These are phyloP conservation scores for Gallinago media DNA, from an alignment of 2,113 vertebrate species.

Conservation along the genomic window DNA sequence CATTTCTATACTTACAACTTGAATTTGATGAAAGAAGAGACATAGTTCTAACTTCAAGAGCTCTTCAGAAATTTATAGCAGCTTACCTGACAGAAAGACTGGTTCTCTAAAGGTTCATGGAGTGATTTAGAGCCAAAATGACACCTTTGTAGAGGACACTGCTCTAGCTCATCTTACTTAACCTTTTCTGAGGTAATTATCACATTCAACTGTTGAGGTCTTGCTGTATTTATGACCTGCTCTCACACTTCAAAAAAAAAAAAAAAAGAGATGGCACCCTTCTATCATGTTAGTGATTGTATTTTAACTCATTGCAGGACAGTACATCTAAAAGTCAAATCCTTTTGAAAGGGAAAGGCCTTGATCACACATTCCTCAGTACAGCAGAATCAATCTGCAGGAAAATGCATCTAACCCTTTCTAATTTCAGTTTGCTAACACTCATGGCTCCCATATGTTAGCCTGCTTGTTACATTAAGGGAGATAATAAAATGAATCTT, in stretches of 20 bases:
- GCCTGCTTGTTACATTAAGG: not conserved
- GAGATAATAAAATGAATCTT: not conserved
- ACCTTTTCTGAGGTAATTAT: not conserved
- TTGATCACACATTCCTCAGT: not conserved
- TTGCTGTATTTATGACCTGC: not conserved
- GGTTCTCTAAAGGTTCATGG: not conserved
- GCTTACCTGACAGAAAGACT: not conserved
- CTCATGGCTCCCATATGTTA: not conserved
- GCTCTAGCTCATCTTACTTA: not conserved
- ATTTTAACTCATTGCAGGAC: not conserved
- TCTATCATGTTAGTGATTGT: not conserved
- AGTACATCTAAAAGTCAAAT: not conserved
- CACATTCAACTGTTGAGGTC: not conserved
- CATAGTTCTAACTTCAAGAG: not conserved
- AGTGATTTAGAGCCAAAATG: not conserved
- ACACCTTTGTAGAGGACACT: not conserved
- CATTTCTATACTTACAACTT: not conserved
- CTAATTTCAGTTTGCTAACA: rapidly evolving
- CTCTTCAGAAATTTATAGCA: not conserved
- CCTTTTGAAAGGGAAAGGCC: not conserved
- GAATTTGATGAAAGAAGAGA: not conserved
- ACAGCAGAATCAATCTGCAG: not conserved
- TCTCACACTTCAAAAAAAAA: not conserved
- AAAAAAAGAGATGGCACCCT: not conserved
- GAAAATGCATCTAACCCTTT: not conserved